Evolutionary conservation across 1,140 invertebrate genomes (phyloP).

Genomic region (Plectus sambesii): DNA sequence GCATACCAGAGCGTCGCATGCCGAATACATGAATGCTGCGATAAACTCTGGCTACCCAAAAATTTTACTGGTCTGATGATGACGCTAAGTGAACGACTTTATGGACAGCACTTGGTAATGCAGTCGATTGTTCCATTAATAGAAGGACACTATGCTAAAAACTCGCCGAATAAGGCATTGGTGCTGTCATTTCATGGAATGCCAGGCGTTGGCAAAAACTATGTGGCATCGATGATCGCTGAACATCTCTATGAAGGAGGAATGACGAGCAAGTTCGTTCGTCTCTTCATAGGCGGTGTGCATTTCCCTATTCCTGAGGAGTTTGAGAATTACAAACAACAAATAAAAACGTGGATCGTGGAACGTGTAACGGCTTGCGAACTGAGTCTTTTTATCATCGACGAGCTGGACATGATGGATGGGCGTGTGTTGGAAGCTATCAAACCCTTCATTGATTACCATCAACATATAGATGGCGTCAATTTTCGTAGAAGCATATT

Average conservation of each 20-base stretch:
- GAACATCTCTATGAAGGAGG: constrained; percentile 61
- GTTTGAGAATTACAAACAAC: constrained; percentile 52
- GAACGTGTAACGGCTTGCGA: constrained; percentile 59
- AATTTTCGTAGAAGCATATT: constrained; percentile 63
- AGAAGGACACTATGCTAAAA: constrained; percentile 40
- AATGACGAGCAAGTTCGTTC: constrained; percentile 63
- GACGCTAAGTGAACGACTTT: constrained; percentile 39
- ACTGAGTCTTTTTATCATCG: constrained; percentile 78
- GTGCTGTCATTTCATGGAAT: constrained; percentile 48
- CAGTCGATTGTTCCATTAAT: constrained; percentile 38
- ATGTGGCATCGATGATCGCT: constrained; percentile 67
- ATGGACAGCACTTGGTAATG: constrained; percentile 48
- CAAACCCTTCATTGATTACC: constrained; percentile 76
- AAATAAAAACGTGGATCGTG: constrained; percentile 54
- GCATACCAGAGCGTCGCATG: too few species aligned
- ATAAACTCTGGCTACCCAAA: too few species aligned
- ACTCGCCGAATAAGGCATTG: constrained; percentile 47
- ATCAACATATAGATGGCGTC: constrained; percentile 53
- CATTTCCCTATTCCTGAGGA: constrained; percentile 59
- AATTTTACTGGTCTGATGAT: too few species aligned
- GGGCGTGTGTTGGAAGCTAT: constrained; percentile 66
- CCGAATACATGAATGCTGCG: too few species aligned
- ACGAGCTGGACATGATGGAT: constrained; percentile 91
- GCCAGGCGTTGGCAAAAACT: constrained; percentile 65
- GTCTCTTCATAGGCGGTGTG: constrained; percentile 65